Conservation (phyloP, 30 jellyfish, hydroid and myxozoan species). For the Hydra vulgaris region DNA sequence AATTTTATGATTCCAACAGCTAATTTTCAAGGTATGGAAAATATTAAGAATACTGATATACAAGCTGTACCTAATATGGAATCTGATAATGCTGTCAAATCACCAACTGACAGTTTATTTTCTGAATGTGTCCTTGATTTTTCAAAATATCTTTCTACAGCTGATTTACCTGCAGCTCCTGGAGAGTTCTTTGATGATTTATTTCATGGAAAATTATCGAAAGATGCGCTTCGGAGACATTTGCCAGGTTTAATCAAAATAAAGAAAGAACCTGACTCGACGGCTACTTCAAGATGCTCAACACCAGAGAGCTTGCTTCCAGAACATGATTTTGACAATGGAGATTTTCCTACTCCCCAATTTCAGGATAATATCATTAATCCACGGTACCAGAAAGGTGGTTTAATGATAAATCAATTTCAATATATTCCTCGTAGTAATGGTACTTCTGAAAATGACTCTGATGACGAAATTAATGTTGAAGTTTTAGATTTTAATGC, state of each 20-base stretch:
- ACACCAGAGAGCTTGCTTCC: slow-evolving; percentile 99
- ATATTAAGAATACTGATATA: slow-evolving; percentile 10
- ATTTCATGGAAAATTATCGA: slow-evolving; percentile 46
- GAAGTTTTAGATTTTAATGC: slow-evolving; percentile 28
- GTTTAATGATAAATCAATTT: slow-evolving; percentile 72
- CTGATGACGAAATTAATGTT: slow-evolving; percentile 21
- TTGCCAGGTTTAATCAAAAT: slow-evolving; percentile 69
- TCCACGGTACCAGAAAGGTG: slow-evolving; percentile 28
- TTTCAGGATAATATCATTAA: slow-evolving; percentile 36
- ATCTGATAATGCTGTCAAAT: slow-evolving; percentile 33
- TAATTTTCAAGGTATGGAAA: slow-evolving; percentile 22
- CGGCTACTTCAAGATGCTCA: slow-evolving; percentile 99
- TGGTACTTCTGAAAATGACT: slow-evolving; percentile 27
- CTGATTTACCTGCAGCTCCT: slow-evolving; percentile 98
- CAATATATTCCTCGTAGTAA: slow-evolving; percentile 51
- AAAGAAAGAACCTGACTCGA: slow-evolving; percentile 92
- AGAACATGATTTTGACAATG: slow-evolving; percentile 97
- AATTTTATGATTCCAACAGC: slow-evolving; percentile 24
- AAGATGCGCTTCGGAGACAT: slow-evolving; percentile 38
- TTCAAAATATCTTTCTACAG: slow-evolving; percentile 79
- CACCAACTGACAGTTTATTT: slow-evolving; percentile 21
- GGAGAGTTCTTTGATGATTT: slow-evolving; percentile 96
- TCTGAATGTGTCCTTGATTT: slow-evolving; percentile 99
- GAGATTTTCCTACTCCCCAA: slow-evolving; percentile 85
- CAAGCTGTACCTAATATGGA: slow-evolving; percentile 33